Percentiles rank a stretch among this genome's conserved stretches.
Conservation (phyloP, 92 coral and sea anemone genomes). For the Parazoanthus swiftii region DNA sequence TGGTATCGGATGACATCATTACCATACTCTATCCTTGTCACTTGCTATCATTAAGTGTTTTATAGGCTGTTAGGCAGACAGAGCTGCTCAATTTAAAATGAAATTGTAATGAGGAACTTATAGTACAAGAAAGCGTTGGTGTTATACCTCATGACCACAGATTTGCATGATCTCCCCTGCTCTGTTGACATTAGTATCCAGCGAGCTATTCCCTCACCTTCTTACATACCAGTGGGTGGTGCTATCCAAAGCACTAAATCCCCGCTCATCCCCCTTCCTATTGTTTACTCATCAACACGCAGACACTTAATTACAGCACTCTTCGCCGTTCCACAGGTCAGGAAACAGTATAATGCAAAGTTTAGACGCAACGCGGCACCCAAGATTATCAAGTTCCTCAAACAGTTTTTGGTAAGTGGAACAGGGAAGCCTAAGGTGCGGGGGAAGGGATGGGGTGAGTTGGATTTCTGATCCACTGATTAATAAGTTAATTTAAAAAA, state of each 20-base stretch:
- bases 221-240: neutral
- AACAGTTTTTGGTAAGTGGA: conserved; percentile 74
- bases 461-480: no score
- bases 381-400: conserved; percentile 83
- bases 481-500: no score
- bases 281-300: neutral
- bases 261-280: no score
- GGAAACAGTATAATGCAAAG: conserved; percentile 76
- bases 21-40: no score
- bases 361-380: conserved; percentile 92
- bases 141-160: neutral
- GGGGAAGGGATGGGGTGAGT: neutral
- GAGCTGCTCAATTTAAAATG: neutral
- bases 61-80: no score
- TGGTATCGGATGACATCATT: no score
- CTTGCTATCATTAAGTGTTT: no score
- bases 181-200: neutral
- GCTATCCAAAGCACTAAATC: neutral
- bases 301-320: neutral
- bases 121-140: neutral
- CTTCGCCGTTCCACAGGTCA: conserved; percentile 49
- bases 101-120: neutral
- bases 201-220: neutral
- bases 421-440: neutral
- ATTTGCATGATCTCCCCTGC: neutral